Evolutionary conservation across 2,888 invertebrate species (phyloP), one percentile per base, ranked within the genome.

Genomic region (Malthinus flaveolus): DNA sequence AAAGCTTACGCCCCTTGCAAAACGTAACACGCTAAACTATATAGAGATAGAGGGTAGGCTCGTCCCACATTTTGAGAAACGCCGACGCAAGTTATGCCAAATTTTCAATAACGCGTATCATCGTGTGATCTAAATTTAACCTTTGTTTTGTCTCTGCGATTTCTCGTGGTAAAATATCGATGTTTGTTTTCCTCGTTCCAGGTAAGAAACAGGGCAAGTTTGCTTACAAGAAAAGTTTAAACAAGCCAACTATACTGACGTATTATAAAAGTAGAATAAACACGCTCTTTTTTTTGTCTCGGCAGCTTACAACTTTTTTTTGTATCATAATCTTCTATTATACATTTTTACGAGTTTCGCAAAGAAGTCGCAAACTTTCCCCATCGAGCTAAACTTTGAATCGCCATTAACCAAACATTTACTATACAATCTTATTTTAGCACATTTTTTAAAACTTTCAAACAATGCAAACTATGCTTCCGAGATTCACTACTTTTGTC

Each of bases 281-380:
- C 10, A 42, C 9, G 15, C n/a, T 13, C 23, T 9, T 42, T 9
- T 42, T 42, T 9, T 42, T 42, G 23, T 42, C 23, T 42, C 15
- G n/a, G n/a, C 39, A 23, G 15, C 39, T 42, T 9, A 9, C 8
- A 23, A 31, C 47, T 42, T 23, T 32, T 32, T 49, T 34, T 49
- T 50, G 46, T 39, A 49, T 12, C 37, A 51, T 34, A 37, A 46
- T 35, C 42, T 37, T 39, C 23, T 32, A 46, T 56, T 44, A 42
- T 50, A 35, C 56, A 56, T 49, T 59, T 59, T 58, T 54, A 59
- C 59, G 49, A 49, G 53, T 53, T 54, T 33, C 37, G 49, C 46
- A 49, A 49, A 42, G 54, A 59, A 59, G 37, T 59, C 53, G 34
- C 49, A 54, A 59, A 59, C 49, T 59, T 59, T 59, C 49, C 53